Evolutionary conservation across 2,113 vertebrate genomes (phyloP), one percentile per base, ranked within the genome.

Genomic region (Poicephalus meyeri): DNA sequence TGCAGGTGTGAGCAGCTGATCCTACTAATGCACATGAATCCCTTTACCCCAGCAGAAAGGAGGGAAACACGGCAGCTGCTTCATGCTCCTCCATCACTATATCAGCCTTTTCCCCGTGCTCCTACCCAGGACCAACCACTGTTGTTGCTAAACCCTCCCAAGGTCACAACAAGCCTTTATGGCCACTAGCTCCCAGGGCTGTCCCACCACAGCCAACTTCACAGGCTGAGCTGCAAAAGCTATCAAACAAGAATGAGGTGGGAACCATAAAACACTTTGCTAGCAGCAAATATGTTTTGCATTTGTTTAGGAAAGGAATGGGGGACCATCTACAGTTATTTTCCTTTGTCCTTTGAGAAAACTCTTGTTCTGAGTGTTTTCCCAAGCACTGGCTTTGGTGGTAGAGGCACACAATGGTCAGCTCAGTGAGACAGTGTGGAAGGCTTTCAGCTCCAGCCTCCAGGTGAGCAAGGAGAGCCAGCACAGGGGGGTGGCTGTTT

Each of bases 311-410:
- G 24, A 41, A 74, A 64, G 5, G n/a, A 47, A 11, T 3, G 12
- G 21, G 39, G 55, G 12, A 25, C 49, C 47, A 58, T 9, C 50
- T 89, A 46, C 28, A 70, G 25, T 18, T 46, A 2, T 65, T 84
- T 89, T 31, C 28, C 14, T 70, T 39, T 88, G 60, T 28, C 56
- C 68, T 71, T 71, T 14, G 58, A 77, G 68, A 41, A 91, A 50
- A 17, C 29, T 15, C 52, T 33, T 33, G 6, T 9, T 53, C 29
- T 18, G 16, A 46, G 86, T 47, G 41, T 37, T 91, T 66, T 9
- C 10, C 52, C 31, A 10, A 1, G 2, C 2, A 0, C 1, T 44
- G 50, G 31, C 37, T 71, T 31, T 28, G 39, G 47, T 26, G 29
- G 21, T 4, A 17, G 17, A 13, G 47, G 12, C 1, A 0, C 47